Percentiles rank a stretch among this genome's conserved stretches.
phyloP scores from a whole-genome alignment of 2,113 vertebrate genomes.

The Raphicerus campestris region DNA sequence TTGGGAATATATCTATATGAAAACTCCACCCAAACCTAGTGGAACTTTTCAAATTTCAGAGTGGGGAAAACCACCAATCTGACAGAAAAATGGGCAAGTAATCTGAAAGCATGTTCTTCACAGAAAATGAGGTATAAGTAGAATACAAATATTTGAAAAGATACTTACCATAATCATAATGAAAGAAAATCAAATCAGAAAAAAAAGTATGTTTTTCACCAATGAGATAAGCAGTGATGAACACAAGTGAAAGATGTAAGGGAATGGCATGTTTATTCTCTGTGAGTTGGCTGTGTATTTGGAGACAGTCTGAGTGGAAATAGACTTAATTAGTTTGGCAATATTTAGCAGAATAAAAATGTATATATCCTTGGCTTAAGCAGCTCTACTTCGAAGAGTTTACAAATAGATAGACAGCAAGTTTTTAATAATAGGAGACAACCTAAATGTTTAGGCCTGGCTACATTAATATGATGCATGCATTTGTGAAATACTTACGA shows the following conservation, averaged over 20 bases:
- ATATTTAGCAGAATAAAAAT: neutral
- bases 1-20: neutral
- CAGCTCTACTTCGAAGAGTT: neutral
- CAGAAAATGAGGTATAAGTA: neutral
- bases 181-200: neutral
- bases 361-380: neutral
- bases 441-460: neutral
- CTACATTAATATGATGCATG: neutral
- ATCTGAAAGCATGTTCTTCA: neutral
- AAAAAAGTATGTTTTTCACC: neutral
- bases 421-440: constrained; percentile 4
- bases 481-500: no score
- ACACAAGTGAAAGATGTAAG: neutral
- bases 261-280: neutral
- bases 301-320: neutral
- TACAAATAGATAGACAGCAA: neutral
- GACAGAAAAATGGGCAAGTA: neutral
- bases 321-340: neutral
- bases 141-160: neutral
- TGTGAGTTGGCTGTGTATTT: neutral
- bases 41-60: neutral
- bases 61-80: neutral
- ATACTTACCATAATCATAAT: neutral
- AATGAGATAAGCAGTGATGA: neutral
- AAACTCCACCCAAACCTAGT: neutral